phyloP scores from a whole-genome alignment of 2,113 vertebrate species.

The Numenius arquata region DNA sequence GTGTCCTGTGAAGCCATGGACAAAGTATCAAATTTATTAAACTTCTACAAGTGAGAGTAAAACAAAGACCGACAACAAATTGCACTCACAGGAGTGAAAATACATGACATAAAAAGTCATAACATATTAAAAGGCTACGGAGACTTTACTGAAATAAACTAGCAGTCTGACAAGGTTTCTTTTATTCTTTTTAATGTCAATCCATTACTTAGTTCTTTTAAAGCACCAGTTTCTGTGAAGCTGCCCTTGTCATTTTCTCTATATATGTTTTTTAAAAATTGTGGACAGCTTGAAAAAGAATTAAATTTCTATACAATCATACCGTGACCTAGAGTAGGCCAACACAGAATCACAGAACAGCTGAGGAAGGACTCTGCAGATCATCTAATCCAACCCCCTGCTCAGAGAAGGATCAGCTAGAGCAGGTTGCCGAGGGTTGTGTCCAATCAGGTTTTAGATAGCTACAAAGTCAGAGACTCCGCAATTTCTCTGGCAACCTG shows the following conservation, averaged over 20 bases:
- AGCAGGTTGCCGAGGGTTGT: background rate
- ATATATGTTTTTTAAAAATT: background rate
- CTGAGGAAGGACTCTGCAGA: background rate
- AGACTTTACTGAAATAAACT: background rate
- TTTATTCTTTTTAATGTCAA: background rate
- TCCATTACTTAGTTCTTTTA: background rate
- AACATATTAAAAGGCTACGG: background rate
- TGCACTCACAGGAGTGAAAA: background rate
- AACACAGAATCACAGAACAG: background rate
- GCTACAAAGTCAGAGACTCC: background rate
- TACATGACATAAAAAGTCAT: background rate
- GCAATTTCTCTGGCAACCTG: background rate
- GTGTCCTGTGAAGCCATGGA: background rate
- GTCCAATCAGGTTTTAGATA: background rate
- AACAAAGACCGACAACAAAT: background rate
- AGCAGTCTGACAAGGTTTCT: background rate
- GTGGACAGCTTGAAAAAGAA: background rate
- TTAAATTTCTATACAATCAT: background rate
- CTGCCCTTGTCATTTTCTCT: background rate
- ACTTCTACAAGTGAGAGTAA: background rate
- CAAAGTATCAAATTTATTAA: background rate
- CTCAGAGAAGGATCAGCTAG: background rate
- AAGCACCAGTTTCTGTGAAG: background rate
- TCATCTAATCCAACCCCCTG: background rate
- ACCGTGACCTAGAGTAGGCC: background rate